phyloP scores from a whole-genome alignment of 2,113 vertebrate genomes.

The Clarias gariepinus region DNA sequence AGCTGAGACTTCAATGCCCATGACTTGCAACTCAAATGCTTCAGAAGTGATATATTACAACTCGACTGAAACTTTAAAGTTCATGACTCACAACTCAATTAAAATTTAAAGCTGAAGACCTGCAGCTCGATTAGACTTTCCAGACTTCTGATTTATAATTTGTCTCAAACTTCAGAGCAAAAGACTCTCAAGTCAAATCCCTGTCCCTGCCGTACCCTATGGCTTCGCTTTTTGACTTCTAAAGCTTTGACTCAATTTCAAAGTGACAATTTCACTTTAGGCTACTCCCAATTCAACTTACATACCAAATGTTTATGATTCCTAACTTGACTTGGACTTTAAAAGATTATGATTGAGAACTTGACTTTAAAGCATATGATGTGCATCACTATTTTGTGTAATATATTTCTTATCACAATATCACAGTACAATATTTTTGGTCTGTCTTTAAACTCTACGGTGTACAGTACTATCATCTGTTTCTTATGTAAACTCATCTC shows the following conservation, averaged over 20 bases:
- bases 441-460: not conserved
- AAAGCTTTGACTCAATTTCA: not conserved
- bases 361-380: not conserved
- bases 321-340: not conserved
- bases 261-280: not conserved
- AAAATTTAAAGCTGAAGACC: not conserved
- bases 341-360: not conserved
- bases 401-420: not conserved
- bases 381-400: not conserved
- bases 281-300: not conserved
- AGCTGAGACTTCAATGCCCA: not conserved
- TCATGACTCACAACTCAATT: not conserved
- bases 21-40: not conserved
- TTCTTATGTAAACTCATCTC: slow-evolving; percentile 10
- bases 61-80: not conserved
- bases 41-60: not conserved
- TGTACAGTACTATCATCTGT: not conserved
- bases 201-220: too few relatives aligned
- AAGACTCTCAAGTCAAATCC: not conserved
- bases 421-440: not conserved
- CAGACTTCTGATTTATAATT: not conserved
- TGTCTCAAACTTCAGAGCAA: not conserved
- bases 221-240: not conserved
- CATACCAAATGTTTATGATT: not conserved
- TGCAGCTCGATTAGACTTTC: too few relatives aligned